Evolutionary conservation across 2,888 invertebrate species (phyloP).

Genomic region (Protonemura montana): DNA sequence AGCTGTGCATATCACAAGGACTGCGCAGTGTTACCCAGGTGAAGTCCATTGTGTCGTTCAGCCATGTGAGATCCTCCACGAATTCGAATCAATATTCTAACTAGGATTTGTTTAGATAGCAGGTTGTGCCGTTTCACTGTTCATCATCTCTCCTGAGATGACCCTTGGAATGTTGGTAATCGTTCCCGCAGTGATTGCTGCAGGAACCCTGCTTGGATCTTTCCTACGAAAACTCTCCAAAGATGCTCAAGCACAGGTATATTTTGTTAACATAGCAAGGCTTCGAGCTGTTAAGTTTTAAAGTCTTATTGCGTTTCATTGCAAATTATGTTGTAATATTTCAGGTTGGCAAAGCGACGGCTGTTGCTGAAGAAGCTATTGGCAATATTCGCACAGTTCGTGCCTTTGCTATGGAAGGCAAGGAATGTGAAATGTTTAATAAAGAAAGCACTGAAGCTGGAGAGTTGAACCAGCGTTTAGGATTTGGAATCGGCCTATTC

Average conservation of each 20-base stretch:
- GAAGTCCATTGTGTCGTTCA: conserved; percentile 45
- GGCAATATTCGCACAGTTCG: conserved; percentile 93
- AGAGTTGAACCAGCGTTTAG: conserved; percentile 77
- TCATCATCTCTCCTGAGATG: conserved; percentile 89
- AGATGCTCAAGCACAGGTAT: conserved; percentile 83
- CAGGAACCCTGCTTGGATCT: conserved; percentile 85
- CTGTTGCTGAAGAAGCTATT: conserved; percentile 92
- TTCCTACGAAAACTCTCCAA: conserved; percentile 78
- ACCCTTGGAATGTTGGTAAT: conserved; percentile 84
- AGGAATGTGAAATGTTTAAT: conserved; percentile 76
- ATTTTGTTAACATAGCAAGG: not conserved
- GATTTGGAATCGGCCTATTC: conserved; percentile 90
- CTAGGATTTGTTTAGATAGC: conserved; percentile 57
- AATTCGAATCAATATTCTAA: not conserved
- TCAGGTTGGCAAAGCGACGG: conserved; percentile 83
- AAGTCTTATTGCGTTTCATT: too few species aligned
- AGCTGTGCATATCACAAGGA: conserved; percentile 91
- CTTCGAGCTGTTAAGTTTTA: too few species aligned
- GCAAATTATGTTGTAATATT: conserved; percentile 39
- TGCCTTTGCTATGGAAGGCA: conserved; percentile 91
- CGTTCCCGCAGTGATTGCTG: conserved; percentile 82
- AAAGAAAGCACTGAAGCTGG: conserved; percentile 78
- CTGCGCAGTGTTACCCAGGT: conserved; percentile 87
- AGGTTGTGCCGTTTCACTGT: conserved; percentile 80
- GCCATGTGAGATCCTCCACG: not conserved